These are phyloP conservation scores for Fregata magnificens DNA, from an alignment of 2,113 vertebrate genomes.

Conservation along the genomic window DNA sequence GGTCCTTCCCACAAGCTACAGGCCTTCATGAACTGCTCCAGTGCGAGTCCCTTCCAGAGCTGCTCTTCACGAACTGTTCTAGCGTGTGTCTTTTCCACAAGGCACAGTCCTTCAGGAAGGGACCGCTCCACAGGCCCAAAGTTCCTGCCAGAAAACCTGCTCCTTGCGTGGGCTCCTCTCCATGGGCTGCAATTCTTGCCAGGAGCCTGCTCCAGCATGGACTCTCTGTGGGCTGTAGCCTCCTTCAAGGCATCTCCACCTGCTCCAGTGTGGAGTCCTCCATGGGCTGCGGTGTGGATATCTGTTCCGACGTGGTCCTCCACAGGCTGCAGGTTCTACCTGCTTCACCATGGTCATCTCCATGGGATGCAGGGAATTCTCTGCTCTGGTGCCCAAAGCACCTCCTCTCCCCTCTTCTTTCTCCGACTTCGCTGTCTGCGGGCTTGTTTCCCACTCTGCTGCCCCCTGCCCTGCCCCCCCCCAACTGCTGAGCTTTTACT, in stretches of 20 bases:
- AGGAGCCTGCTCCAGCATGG: neutral
- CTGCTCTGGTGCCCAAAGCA: neutral
- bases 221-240: neutral
- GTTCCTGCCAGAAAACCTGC: neutral
- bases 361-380: neutral
- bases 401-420: neutral
- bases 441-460: neutral
- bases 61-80: neutral
- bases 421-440: neutral
- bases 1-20: neutral
- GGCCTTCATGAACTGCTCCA: neutral
- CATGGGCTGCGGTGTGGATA: neutral
- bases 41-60: neutral
- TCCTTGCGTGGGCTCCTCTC: neutral
- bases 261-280: no score
- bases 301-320: neutral
- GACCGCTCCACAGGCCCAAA: neutral
- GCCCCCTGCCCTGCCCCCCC: no score
- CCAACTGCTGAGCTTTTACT: neutral
- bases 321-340: neutral
- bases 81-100: accelerated
- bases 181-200: accelerated
- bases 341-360: neutral
- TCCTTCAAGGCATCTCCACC: no score
- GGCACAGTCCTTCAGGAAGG: neutral